Base-by-base conservation (phyloP, 2,888 invertebrate genomes). In the Oxycera nigricornis region DNA sequence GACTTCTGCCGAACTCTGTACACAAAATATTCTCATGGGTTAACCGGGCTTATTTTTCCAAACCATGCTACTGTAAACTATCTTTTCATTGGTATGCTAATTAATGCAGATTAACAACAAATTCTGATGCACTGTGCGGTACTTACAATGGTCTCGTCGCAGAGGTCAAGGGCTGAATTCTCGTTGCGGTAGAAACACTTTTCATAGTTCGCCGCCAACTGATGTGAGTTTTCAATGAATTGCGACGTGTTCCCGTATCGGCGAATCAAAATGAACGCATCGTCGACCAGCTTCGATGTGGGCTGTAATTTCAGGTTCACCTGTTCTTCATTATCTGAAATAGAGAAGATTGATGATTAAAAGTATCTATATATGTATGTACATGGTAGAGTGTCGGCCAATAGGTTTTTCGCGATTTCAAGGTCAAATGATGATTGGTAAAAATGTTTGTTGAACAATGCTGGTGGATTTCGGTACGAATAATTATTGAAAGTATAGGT, bases 161-260 rank as follows among this genome's bases (percentile, higher is more conserved):
- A 86, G 74, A 86, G 80, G 80, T 86, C 85, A 78, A 86, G 81
- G 68, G 86, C 85, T 76, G 86, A 83, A 77, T 82, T 82, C 67
- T 82, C 81, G 78, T 82, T 85, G 75, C 83, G 83, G 78, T 86
- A 86, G 78, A 85, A 85, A 78, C 86, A 86, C 65, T 82, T 82
- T 78, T 83, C 83, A 77, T 83, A 81, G 73, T 81, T 81, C 75
- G 81, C 79, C 61, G 83, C 81, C 78, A 84, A 77, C 78, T 82
- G 81, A 78, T 82, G 82, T 73, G 84, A 84, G 78, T 84, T 80
- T 77, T 83, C 83, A 77, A 85, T 81, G 76, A 86, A 82, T 78
- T 83, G 83, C 65, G 84, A 82, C 77, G 81, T 79, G 77, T 86
- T 86, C 74, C 82, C 84, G 74, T 82, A 83, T 75, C 86, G 84